Conservation (phyloP, 2,113 vertebrate genomes). For the Butorides virescens region DNA sequence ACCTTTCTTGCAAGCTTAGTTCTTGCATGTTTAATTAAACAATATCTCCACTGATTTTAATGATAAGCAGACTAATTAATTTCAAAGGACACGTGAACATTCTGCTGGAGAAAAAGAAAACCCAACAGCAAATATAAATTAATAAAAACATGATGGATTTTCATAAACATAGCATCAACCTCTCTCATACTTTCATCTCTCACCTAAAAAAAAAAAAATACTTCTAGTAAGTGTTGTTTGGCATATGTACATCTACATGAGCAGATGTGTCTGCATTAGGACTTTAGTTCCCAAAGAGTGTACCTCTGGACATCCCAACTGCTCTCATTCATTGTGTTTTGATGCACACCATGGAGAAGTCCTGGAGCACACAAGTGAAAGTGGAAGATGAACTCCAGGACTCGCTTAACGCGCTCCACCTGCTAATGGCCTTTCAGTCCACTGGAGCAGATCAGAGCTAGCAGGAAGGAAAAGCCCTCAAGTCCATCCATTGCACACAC, state of each 20-base stretch:
- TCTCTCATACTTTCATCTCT: not conserved
- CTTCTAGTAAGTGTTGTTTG: not conserved
- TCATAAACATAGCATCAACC: not conserved
- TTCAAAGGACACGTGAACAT: not conserved
- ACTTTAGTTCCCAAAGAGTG: not conserved
- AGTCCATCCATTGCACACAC: not conserved
- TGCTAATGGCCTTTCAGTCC: not conserved
- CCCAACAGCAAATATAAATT: not conserved
- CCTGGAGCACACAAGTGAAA: not conserved
- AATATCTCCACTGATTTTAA: not conserved
- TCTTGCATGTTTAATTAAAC: not conserved
- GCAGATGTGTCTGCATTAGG: not conserved
- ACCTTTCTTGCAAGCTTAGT: not conserved
- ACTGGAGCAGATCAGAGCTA: not conserved
- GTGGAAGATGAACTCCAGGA: not conserved
- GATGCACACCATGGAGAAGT: not conserved
- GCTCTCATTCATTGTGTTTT: not conserved
- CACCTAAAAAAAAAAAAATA: not conserved
- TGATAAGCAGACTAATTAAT: not conserved
- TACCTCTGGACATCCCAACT: rapidly evolving
- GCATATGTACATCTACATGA: not conserved
- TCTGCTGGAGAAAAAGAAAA: not conserved
- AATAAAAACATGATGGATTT: not conserved
- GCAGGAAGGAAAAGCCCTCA: not conserved
- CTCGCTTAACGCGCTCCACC: rapidly evolving